phyloP scores from a whole-genome alignment of 2,797 vertebrate species.

The Sebastes diploproa region DNA sequence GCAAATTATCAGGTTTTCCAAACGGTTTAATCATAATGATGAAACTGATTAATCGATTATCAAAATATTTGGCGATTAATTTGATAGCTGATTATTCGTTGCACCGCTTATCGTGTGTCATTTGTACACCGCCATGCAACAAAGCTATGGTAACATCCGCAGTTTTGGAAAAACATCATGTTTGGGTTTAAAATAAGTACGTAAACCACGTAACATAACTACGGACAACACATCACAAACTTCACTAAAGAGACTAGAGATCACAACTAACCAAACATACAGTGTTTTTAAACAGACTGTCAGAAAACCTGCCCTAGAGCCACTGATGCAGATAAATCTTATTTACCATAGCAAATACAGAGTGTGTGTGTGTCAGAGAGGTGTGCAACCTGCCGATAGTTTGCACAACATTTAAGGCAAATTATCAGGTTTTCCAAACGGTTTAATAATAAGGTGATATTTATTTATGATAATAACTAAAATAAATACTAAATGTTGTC shows the following conservation, averaged over 20 bases:
- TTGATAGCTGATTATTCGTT: too few species aligned
- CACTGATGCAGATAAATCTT: background rate
- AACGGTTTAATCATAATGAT: background rate
- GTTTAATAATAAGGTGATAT: constrained; percentile 4
- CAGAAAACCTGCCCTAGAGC: constrained; percentile 57
- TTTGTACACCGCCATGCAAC: too few species aligned
- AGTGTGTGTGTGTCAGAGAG: background rate
- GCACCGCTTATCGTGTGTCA: too few species aligned
- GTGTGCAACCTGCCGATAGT: background rate
- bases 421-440: background rate
- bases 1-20: background rate
- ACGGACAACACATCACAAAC: too few species aligned
- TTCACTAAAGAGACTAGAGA: constrained; percentile 9
- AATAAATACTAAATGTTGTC: background rate
- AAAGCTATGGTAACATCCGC: too few species aligned
- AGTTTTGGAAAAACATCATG: too few species aligned
- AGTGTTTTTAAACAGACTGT: constrained; percentile 54
- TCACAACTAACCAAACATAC: constrained; percentile 59
- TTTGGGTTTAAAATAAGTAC: too few species aligned
- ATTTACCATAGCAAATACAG: constrained; percentile 13
- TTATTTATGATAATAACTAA: background rate
- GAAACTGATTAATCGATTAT: too few species aligned
- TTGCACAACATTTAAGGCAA: background rate
- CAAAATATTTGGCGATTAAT: too few species aligned
- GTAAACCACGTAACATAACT: too few species aligned